These are phyloP conservation scores for Eledona agricola DNA, from an alignment of 2,888 invertebrate genomes.

Conservation along the genomic window DNA sequence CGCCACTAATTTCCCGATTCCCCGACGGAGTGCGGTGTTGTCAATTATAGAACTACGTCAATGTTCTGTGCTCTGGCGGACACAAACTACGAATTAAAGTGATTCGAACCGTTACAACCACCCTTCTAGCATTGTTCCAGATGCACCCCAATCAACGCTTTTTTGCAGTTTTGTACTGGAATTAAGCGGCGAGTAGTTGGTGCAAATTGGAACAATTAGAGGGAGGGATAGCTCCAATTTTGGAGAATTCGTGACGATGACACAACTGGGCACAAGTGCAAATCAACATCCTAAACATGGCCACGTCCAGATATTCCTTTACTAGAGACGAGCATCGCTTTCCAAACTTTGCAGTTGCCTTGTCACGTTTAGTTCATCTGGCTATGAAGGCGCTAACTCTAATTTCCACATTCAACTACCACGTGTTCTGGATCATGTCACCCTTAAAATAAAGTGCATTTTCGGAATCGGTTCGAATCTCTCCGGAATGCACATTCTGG, in stretches of 20 bases:
- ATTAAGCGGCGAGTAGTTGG: neutral
- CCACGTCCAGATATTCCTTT: constrained; percentile 45
- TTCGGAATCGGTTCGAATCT: constrained; percentile 1
- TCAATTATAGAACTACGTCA: constrained; percentile 53
- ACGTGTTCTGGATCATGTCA: constrained; percentile 35
- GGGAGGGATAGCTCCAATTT: constrained; percentile 41
- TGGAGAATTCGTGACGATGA: constrained; percentile 41
- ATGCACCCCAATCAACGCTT: constrained; percentile 34
- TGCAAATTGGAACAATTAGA: constrained; percentile 30
- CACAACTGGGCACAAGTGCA: constrained; percentile 44
- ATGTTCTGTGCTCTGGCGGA: constrained; percentile 47
- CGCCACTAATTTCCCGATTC: constrained; percentile 51
- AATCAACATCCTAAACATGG: constrained; percentile 46
- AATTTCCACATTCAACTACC: constrained; percentile 37
- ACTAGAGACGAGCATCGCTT: constrained; percentile 40
- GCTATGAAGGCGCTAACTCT: constrained; percentile 44
- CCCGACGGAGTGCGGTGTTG: constrained; percentile 52
- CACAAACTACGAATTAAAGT: constrained; percentile 50
- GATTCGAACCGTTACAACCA: constrained; percentile 49
- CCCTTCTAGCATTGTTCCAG: constrained; percentile 34
- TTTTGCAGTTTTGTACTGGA: constrained; percentile 1
- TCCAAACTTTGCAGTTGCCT: constrained; percentile 45
- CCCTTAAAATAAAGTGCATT: too few species aligned
- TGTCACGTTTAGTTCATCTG: constrained; percentile 49
- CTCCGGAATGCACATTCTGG: too few species aligned